Evolutionary conservation across 2,113 vertebrate genomes (phyloP).

Genomic region (Corvus moneduloides): DNA sequence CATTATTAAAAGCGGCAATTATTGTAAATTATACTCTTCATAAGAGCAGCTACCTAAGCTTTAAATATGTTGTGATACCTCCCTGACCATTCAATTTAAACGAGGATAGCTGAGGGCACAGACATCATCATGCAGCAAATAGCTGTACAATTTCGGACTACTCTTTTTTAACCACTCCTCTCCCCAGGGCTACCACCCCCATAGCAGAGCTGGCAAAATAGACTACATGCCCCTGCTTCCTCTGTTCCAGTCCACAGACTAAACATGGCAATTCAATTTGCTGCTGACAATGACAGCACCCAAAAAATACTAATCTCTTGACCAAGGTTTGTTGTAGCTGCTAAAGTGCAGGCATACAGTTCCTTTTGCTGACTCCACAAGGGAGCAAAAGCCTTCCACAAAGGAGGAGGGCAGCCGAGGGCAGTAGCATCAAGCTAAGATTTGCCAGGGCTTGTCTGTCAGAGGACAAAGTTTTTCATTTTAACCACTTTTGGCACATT

Average conservation of each 20-base stretch:
- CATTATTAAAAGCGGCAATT: slow-evolving; percentile 19
- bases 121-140: background rate
- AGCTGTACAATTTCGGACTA: background rate
- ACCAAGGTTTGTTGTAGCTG: background rate
- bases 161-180: background rate
- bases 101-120: background rate
- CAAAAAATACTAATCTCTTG: background rate
- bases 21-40: background rate
- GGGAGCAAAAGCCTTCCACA: background rate
- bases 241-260: background rate
- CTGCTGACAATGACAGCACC: background rate
- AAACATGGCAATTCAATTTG: background rate
- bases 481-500: slow-evolving; percentile 57
- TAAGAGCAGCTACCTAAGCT: background rate
- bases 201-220: background rate
- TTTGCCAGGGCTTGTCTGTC: slow-evolving; percentile 40
- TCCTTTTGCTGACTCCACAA: slow-evolving; percentile 32
- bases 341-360: rapidly evolving
- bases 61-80: background rate
- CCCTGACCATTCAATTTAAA: slow-evolving; percentile 7
- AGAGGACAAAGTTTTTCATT: slow-evolving; percentile 20
- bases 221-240: background rate
- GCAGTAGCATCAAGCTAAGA: slow-evolving; percentile 33
- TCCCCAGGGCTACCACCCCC: background rate
- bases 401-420: slow-evolving; percentile 1